Evolutionary conservation across 2,888 invertebrate genomes (phyloP).

Genomic region (Synergus umbraculus): DNA sequence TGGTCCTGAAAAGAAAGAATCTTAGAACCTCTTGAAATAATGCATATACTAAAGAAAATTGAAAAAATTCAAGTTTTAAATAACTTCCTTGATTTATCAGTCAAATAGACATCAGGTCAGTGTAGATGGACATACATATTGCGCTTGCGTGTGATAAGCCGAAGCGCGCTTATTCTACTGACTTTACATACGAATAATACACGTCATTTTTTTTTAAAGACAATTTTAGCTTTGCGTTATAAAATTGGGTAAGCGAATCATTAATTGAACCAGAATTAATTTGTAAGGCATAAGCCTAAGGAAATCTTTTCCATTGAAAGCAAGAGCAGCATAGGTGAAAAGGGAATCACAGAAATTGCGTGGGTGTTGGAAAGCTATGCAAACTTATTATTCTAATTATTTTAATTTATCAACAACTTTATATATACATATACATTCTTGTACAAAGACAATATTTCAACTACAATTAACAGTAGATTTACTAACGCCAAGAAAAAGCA

Average conservation of each 20-base stretch:
- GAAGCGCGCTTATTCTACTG: conserved; percentile 50
- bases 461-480: too few relatives aligned
- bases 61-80: too few relatives aligned
- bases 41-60: too few relatives aligned
- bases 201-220: not conserved
- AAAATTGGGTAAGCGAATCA: not conserved
- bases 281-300: conserved; percentile 30
- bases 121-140: not conserved
- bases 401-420: too few relatives aligned
- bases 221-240: not conserved
- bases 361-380: conserved; percentile 50
- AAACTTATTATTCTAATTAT: too few relatives aligned
- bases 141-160: conserved; percentile 55
- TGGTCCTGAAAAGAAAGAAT: too few relatives aligned
- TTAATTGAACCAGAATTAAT: not conserved
- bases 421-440: too few relatives aligned
- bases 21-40: too few relatives aligned
- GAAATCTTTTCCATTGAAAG: conserved; percentile 53
- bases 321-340: conserved; percentile 58
- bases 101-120: conserved; percentile 41
- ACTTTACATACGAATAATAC: not conserved
- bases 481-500: too few relatives aligned
- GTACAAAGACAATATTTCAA: too few relatives aligned
- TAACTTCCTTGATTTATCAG: too few relatives aligned
- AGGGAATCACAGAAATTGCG: conserved; percentile 47